phyloP scores from a whole-genome alignment of 2,888 invertebrate species.

The Mimumesa dahlbomi region DNA sequence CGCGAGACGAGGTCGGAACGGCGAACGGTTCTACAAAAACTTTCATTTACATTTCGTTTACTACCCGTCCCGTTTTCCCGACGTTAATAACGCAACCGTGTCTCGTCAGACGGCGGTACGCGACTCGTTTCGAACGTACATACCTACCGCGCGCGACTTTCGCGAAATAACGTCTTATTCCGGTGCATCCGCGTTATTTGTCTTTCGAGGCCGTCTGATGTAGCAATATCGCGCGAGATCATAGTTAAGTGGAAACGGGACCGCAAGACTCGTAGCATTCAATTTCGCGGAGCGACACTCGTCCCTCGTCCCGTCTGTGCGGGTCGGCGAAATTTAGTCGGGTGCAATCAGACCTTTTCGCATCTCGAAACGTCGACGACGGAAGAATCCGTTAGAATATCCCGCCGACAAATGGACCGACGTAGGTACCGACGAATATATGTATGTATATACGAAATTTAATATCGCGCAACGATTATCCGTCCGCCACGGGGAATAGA shows the following conservation, averaged over 20 bases:
- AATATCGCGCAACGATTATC: background rate
- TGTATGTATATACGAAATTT: slow-evolving; percentile 7
- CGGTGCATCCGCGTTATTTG: slow-evolving; percentile 50
- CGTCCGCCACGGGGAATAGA: no score
- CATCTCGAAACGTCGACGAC: slow-evolving; percentile 11
- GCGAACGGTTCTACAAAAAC: no score
- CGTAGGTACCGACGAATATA: slow-evolving; percentile 10
- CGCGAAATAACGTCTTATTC: slow-evolving; percentile 47
- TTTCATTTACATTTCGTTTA: background rate
- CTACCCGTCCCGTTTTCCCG: background rate
- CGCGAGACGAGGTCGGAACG: no score
- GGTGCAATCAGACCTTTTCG: slow-evolving; percentile 40
- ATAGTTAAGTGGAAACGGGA: slow-evolving; percentile 60
- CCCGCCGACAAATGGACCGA: slow-evolving; percentile 28
- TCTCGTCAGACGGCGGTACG: slow-evolving; percentile 9
- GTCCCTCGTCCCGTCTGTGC: slow-evolving; percentile 23
- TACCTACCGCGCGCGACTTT: slow-evolving; percentile 7
- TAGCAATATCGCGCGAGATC: slow-evolving; percentile 64
- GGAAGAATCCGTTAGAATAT: slow-evolving; percentile 21
- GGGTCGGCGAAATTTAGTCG: slow-evolving; percentile 38
- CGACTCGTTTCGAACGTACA: slow-evolving; percentile 4
- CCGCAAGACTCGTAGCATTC: slow-evolving; percentile 35
- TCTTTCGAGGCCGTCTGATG: slow-evolving; percentile 53
- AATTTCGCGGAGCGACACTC: slow-evolving; percentile 48
- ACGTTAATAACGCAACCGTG: slow-evolving; percentile 23